Conservation (phyloP, 2,797 vertebrate genomes). For the Echiichthys vipera region DNA sequence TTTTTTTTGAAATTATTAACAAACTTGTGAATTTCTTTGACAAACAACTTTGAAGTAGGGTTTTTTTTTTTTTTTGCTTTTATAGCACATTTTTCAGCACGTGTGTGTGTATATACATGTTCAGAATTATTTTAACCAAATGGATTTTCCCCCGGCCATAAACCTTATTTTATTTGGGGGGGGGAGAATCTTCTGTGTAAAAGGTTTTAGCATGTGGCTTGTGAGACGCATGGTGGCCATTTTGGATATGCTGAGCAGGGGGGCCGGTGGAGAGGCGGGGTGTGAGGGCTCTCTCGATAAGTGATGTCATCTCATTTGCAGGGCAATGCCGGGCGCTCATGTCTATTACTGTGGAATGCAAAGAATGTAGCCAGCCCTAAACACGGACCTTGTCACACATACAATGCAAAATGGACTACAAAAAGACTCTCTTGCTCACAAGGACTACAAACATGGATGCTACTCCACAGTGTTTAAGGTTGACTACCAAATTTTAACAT, state of each 20-base stretch:
- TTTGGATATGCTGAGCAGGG: constrained; percentile 82
- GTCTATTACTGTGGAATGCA: constrained; percentile 92
- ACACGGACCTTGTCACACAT: constrained; percentile 86
- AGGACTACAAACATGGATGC: constrained; percentile 79
- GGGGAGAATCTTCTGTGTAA: constrained; percentile 60
- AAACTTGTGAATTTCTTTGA: constrained; percentile 66
- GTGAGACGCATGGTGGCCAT: constrained; percentile 87
- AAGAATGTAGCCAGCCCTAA: constrained; percentile 91
- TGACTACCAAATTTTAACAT: constrained; percentile 70
- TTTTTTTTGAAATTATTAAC: constrained; percentile 66
- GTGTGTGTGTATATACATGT: constrained; percentile 45
- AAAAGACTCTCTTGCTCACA: constrained; percentile 72
- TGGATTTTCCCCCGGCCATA: constrained; percentile 50
- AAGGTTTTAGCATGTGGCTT: constrained; percentile 79
- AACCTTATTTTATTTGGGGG: constrained; percentile 51
- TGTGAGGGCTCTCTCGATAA: constrained; percentile 87
- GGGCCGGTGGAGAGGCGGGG: constrained; percentile 80
- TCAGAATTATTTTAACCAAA: constrained; percentile 46
- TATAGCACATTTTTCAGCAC: constrained; percentile 62
- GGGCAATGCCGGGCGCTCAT: constrained; percentile 90
- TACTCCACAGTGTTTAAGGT: constrained; percentile 78
- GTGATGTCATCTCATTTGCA: constrained; percentile 90
- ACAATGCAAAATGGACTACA: constrained; percentile 85
- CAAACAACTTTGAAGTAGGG: constrained; percentile 49
- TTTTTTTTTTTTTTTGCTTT: constrained; percentile 44